Evolutionary conservation across 2,888 invertebrate genomes (phyloP), one percentile per base, ranked within the genome.

Genomic region (Drepanosiphum platanoidis): DNA sequence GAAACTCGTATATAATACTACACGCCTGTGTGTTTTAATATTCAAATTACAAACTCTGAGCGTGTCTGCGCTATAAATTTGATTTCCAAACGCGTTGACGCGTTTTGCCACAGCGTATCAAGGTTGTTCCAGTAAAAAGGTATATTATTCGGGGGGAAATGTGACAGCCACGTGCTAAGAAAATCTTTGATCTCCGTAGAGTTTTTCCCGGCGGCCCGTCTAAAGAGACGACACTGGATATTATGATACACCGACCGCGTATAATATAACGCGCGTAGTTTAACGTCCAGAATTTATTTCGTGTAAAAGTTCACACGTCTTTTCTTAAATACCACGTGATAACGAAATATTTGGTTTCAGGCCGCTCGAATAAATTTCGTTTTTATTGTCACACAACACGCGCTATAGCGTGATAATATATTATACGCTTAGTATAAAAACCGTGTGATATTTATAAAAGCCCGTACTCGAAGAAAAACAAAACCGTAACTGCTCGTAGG

Each of bases 21-120:
- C 18, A 72, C 15, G 13, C 13, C 39, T 4, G 9, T 74, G 18
- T 5, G n/a, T n/a, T n/a, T 42, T 27, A 27, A 27, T 77, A 61
- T 77, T 77, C 1, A 61, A 61, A 61, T 77, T 77, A 77, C 61
- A 27, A 22, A 61, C 36, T 36, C 77, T 15, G 36, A 36, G 18
- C 58, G 36, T 77, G 77, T 77, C 77, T 18, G 36, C 18, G 77
- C 61, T 77, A 77, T 77, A 77, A 77, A 77, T 77, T 77, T 61
- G 13, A 77, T 61, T 77, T 61, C 27, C 36, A 36, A 61, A 77
- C 77, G 77, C 61, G 77, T 77, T 36, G 77, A 77, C 58, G 27
- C 18, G 61, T 77, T 36, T 30, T 4, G 36, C 58, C n/a, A 3
- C 27, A 61, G 7, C 30, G 34, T 61, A 27, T 61, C 77, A 61